Base-by-base conservation (phyloP, 2,113 vertebrate species). In the Caranx ignobilis region DNA sequence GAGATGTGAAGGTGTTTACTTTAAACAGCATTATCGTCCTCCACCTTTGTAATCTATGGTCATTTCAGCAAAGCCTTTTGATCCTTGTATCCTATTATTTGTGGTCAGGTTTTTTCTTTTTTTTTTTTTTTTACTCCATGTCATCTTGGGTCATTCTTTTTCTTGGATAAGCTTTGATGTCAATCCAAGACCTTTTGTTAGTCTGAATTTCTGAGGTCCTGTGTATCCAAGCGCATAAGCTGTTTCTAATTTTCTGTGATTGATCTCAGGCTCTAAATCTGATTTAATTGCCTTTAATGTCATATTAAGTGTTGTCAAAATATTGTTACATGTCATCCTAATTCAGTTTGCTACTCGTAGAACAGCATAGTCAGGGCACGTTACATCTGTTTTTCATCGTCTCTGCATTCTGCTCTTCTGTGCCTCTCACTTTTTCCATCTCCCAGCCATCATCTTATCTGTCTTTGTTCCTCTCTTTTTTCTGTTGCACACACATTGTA, bases 231-330 rank as follows among this genome's bases (percentile, higher is more conserved):
- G 84, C 80, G 11, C 77, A 70, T 61, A 79, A 89, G 77, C 93
- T 93, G 92, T 88, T 94, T 95, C 86, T 84, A 79, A 93, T 94
- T 94, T 90, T 78, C 74, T 18, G 55, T 90, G 87, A 94, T 88
- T 94, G 91, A 94, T 94, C 87, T 90, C 63, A 2, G 65, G 60
- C 77, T 82, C 79, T 80, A 85, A 91, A 90, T 88, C 91, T 15
- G 19, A 88, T 93, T 93, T 94, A 93, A 94, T 94, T 92, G 91
- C 75, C 78, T 88, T 69, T 94, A 95, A 94, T 93, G 89, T 87
- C 85, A 21, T 66, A 90, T 94, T 94, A 95, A 93, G 88, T 87
- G 82, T 90, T 93, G 93, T 94, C 92, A 94, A 93, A 95, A 94
- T 94, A 94, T 95, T 95, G 94, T 74, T 74, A 80, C 88, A 87